Conservation (phyloP, 2,113 vertebrate genomes). For the Notechis scutatus region DNA sequence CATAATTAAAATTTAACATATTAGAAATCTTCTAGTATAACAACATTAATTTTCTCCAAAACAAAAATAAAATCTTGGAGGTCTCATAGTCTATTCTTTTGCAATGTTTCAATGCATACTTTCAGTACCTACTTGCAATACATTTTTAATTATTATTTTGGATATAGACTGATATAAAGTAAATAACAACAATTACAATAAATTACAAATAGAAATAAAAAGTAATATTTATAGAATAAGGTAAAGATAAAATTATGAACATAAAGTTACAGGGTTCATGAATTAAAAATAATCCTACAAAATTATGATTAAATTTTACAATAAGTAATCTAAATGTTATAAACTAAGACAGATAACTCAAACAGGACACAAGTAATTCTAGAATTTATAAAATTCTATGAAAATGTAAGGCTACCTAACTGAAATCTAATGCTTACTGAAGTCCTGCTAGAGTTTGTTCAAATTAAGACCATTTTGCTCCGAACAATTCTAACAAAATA, state of each 20-base stretch:
- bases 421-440: background rate
- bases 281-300: background rate
- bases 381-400: background rate
- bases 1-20: background rate
- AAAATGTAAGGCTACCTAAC: background rate
- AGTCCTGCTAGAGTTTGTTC: background rate
- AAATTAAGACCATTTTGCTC: background rate
- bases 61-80: background rate
- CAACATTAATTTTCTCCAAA: background rate
- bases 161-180: background rate
- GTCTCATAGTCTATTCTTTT: background rate
- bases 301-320: background rate
- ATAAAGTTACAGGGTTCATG: background rate
- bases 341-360: background rate
- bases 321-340: background rate
- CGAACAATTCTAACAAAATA: background rate
- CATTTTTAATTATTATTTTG: background rate
- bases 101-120: background rate
- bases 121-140: background rate
- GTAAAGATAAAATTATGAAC: background rate
- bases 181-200: background rate
- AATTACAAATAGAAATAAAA: background rate
- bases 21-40: background rate
- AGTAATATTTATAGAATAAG: background rate
- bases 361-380: background rate